Evolutionary conservation across 2,888 invertebrate species (phyloP), one percentile per base, ranked within the genome.

Genomic region (Trachelus tabidus): DNA sequence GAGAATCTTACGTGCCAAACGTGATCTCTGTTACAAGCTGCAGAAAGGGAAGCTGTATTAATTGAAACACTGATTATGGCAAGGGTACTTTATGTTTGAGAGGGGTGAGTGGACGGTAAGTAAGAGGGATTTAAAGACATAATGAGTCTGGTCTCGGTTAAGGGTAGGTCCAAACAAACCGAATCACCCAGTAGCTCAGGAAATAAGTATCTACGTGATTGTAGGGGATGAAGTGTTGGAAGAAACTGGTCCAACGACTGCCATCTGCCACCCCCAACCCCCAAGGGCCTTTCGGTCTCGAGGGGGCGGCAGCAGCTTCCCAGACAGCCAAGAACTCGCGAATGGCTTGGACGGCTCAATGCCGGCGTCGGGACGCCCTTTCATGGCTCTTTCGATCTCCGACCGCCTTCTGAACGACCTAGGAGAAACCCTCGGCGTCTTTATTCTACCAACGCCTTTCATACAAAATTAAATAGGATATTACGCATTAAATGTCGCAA

Each of bases 331-430:
- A 74, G 79, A 80, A 76, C 80, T 86, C 86, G 87, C 88, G 89
- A 88, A 87, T 89, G 90, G 90, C 87, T 89, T 85, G 87, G 90
- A 90, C 90, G 90, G 89, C 87, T 90, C 85, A 90, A 90, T 90
- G 88, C 88, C 87, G 56, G 23, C 56, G 56, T 56, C 71, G 33
- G 71, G 71, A 31, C 71, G 34, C 71, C 71, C 71, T 76, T 69
- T 68, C 73, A 68, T 75, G 74, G 80, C 79, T 79, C 79, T 77
- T 79, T 81, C 78, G 77, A 78, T 75, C 73, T 71, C 73, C 76
- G 74, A 74, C 68, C 76, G 77, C 69, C 77, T 80, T 34, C 74
- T 79, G 76, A 76, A 74, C 78, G 78, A 79, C 73, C 56, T 34
- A 74, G 34, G 73, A 73, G 77, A 77, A 68, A 78, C 69, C 76